Conservation (phyloP, 2,888 invertebrate genomes). For the Lycia hirtaria region DNA sequence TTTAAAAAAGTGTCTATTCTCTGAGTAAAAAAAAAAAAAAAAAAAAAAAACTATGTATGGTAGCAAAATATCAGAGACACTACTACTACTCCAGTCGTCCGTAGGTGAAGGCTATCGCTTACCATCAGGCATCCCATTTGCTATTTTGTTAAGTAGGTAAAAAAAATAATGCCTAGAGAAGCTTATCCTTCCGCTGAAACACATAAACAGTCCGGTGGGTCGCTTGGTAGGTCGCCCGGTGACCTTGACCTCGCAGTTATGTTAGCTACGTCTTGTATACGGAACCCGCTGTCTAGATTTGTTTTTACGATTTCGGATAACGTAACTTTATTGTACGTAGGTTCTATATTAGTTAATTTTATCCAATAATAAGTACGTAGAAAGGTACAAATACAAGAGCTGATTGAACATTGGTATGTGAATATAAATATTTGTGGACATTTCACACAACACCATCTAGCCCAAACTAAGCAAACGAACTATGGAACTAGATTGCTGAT, state of each 20-base stretch:
- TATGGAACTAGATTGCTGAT: no score
- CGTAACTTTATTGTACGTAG: not conserved
- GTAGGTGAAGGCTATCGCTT: no score
- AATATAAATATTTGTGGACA: no score
- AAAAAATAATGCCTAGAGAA: not conserved
- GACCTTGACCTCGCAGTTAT: constrained; percentile 19
- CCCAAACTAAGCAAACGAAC: no score
- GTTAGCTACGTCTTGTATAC: constrained; percentile 6
- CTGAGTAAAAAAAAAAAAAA: no score
- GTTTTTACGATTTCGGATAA: constrained; percentile 24
- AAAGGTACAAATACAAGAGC: not conserved
- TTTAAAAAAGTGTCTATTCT: no score
- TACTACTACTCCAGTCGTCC: no score
- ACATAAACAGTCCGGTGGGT: constrained; percentile 6
- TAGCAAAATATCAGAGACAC: no score
- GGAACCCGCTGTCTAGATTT: constrained; percentile 13
- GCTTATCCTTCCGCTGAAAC: not conserved
- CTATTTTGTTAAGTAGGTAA: not conserved
- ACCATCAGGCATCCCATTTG: no score
- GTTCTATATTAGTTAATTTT: constrained; percentile 1
- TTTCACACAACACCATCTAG: no score
- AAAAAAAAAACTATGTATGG: no score
- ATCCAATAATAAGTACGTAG: not conserved
- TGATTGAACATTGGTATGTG: no score
- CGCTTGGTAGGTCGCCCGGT: constrained; percentile 5